A percentile compares a stretch with the other conserved stretches of the same genome.
phyloP scores from a whole-genome alignment of 30 jellyfish, hydroid and myxozoan genomes.

The Phacellophora camtschatica region DNA sequence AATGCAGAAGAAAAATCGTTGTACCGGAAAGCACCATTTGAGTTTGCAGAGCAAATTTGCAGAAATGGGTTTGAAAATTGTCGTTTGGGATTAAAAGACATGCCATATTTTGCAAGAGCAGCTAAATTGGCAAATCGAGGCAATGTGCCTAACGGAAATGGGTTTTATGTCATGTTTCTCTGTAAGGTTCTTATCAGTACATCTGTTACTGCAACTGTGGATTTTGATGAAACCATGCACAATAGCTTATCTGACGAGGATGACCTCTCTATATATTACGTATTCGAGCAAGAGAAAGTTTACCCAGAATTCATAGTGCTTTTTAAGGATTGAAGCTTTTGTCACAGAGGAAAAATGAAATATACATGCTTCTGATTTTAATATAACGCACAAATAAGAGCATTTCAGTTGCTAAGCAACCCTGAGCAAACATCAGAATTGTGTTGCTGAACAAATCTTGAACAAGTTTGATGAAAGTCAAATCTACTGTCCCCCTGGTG shows the following conservation, averaged over 20 bases:
- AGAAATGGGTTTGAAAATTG: conserved; percentile 29
- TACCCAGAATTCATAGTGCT: conserved; percentile 70
- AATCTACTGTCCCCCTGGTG: no score
- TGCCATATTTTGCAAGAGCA: conserved; percentile 24
- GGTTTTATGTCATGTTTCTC: conserved; percentile 21
- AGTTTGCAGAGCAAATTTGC: conserved; percentile 19
- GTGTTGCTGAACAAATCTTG: no score
- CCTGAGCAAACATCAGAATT: no score
- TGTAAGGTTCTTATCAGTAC: conserved; percentile 37
- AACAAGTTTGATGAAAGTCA: no score
- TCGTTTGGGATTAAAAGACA: neutral
- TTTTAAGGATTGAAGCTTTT: neutral
- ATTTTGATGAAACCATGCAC: neutral
- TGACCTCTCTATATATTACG: neutral
- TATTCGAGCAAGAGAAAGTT: conserved; percentile 25
- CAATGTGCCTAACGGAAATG: conserved; percentile 5
- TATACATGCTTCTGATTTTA: no score
- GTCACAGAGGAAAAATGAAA: neutral
- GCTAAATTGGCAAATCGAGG: conserved; percentile 25
- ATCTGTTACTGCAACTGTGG: conserved; percentile 5
- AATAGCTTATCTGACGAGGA: neutral
- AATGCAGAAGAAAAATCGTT: conserved; percentile 19
- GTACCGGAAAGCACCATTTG: conserved; percentile 7
- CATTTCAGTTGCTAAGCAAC: no score
- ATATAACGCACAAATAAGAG: no score